A percentile compares a stretch with the other conserved stretches of the same genome.
These are phyloP conservation scores for Enoplosus armatus DNA, from an alignment of 2,797 vertebrate genomes.

Conservation along the genomic window DNA sequence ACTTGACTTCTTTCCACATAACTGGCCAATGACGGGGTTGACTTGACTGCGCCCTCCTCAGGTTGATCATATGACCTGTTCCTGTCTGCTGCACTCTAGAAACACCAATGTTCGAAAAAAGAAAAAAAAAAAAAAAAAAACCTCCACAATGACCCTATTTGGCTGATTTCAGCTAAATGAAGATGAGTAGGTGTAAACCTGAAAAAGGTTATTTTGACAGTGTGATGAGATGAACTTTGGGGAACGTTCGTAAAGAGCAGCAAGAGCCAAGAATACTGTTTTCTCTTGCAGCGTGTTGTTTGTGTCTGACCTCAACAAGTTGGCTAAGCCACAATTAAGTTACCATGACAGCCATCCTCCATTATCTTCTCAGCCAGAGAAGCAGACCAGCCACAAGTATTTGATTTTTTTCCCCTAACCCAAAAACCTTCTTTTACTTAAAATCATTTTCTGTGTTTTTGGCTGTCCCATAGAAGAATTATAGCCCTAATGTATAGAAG, in stretches of 20 bases:
- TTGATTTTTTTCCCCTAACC: neutral
- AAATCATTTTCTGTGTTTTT: conserved; percentile 4
- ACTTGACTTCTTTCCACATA: conserved; percentile 52
- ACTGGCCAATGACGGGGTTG: conserved; percentile 38
- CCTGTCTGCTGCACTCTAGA: conserved; percentile 35
- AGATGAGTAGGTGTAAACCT: neutral
- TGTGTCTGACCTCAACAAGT: neutral
- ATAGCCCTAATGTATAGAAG: neutral
- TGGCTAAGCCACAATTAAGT: conserved; percentile 9
- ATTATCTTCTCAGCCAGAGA: conserved; percentile 9
- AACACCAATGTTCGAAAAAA: neutral
- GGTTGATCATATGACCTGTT: conserved; percentile 53
- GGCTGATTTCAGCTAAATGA: neutral
- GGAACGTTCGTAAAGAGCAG: neutral
- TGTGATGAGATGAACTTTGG: neutral
- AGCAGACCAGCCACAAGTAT: conserved; percentile 6
- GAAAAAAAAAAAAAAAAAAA: too few relatives aligned
- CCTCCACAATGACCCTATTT: neutral
- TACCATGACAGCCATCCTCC: neutral
- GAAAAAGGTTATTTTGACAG: neutral
- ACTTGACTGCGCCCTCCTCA: conserved; percentile 26
- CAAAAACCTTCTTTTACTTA: conserved; percentile 7
- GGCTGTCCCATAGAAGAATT: neutral
- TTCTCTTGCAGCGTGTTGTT: neutral
- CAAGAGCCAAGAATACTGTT: neutral